Evolutionary conservation across 2,888 invertebrate genomes (phyloP), one percentile per base, ranked within the genome.

Genomic region (Rotaria socialis): DNA sequence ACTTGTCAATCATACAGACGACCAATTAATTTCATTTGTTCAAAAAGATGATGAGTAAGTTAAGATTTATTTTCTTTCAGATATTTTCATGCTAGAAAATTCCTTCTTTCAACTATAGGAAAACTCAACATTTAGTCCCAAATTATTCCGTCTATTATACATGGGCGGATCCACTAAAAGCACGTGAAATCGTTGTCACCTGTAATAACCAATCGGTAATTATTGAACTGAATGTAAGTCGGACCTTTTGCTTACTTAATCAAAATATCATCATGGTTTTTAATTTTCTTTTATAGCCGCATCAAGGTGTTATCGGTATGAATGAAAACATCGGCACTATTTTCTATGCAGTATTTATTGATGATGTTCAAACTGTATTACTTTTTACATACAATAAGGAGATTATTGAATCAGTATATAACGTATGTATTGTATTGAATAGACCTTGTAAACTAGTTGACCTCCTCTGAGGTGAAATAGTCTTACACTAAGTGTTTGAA

Each of bases 281-380:
- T 14, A 3, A 5, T 43, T 22, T 41, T 41, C 14, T 85, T 85
- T 43, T 43, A n/a, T 47, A n/a, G 27, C 86, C 88, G 47, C 86
- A 86, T 56, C 87, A 88, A 87, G 85, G 56, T 87, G 86, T 87
- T 85, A 85, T 87, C 60, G 86, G 88, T 24, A 89, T 93, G 93
- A 94, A 97, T 91, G 94, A 94, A 75, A 90, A 92, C 85, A 91
- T 90, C 56, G 92, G 89, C 87, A 88, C 92, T 1, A 22, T 55
- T 7, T 94, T 93, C 89, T 96, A 95, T 94, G 95, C 96, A 0
- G 96, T 96, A 4, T 98, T 99, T 92, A 92, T 99, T 86, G 94
- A 96, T 91, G 97, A 97, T 0, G 93, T 96, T 90, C 98, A 99
- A 90, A 93, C 98, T 86, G 94, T 96, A 55, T 91, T 99, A 16